Percentiles rank a stretch among this genome's conserved stretches.
These are phyloP conservation scores for Xenopus laevis DNA, from an alignment of 2,113 vertebrate species.

Conservation along the genomic window DNA sequence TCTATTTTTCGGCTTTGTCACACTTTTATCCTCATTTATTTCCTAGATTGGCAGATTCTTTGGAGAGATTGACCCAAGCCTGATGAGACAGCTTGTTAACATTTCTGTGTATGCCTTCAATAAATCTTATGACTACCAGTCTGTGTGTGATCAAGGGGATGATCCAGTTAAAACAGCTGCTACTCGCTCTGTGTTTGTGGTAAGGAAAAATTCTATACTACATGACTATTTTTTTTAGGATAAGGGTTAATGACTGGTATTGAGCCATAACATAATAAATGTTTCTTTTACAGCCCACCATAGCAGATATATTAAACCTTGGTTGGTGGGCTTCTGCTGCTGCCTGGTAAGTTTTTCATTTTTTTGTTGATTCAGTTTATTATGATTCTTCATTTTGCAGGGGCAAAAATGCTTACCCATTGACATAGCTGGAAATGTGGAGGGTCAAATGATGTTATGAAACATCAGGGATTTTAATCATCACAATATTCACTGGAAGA, in stretches of 20 bases:
- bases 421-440: too few species aligned
- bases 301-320: slow-evolving; percentile 87
- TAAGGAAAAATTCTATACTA: slow-evolving; percentile 59
- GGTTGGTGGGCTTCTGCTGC: slow-evolving; percentile 96
- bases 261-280: neutral
- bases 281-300: slow-evolving; percentile 74
- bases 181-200: slow-evolving; percentile 82
- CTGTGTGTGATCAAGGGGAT: slow-evolving; percentile 87
- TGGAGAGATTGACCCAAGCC: slow-evolving; percentile 89
- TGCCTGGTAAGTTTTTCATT: slow-evolving; percentile 80
- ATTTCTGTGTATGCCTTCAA: slow-evolving; percentile 89
- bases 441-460: too few species aligned
- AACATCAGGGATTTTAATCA: too few species aligned
- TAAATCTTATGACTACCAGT: slow-evolving; percentile 96
- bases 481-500: too few species aligned
- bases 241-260: neutral
- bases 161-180: slow-evolving; percentile 88
- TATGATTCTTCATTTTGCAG: too few species aligned
- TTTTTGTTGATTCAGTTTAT: neutral
- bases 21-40: neutral
- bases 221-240: too few species aligned
- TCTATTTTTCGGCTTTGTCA: too few species aligned
- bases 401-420: too few species aligned
- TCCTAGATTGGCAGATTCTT: slow-evolving; percentile 86
- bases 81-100: slow-evolving; percentile 89